Evolutionary conservation across 1,140 invertebrate genomes (phyloP), one percentile per base, ranked within the genome.

Genomic region (Drosophila melanica): DNA sequence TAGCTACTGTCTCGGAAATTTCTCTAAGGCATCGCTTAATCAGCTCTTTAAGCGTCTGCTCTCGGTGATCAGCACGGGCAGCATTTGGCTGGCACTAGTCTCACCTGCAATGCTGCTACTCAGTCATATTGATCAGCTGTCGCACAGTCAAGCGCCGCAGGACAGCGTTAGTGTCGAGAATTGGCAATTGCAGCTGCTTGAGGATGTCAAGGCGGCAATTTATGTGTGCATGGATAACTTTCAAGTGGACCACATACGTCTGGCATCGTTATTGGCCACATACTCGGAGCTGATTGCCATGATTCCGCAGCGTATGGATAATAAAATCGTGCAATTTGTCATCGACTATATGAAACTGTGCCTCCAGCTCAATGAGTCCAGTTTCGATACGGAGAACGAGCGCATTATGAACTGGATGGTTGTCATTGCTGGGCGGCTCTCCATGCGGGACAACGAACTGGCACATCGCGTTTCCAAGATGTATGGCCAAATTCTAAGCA

Each of bases 381-480:
- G 80, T 20, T 90, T 89, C 20, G 89, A 91, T 62, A 81, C 82
- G 42, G 90, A 92, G 2, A 91, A 92, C 48, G 90, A 91, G 35
- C 75, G 87, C 11, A 73, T 91, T 35, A 79, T 90, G 44, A 92
- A 92, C 59, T 90, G 82, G 71, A 92, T 92, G 90, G 87, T 92
- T 58, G 75, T 92, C 16, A 81, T 91, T 12, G 72, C 90, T 0
- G 86, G 77, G 10, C 77, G 90, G 0, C 62, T 92, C 12, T 82
- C 82, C 0, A 12, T 92, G 30, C 48, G 90, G 3, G 90, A 92
- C 10, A 57, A 64, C 55, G 37, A 55, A 11, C 39, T 79, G 10
- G 90, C 90, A 41, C 42, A 65, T 12, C 57, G 51, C 0, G 65
- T 77, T 1, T 77, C 82, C n/a, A 65, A 33, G n/a, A 57, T 91